Base-by-base conservation (phyloP, 2,113 vertebrate species). In the Gobiocypris rarus region DNA sequence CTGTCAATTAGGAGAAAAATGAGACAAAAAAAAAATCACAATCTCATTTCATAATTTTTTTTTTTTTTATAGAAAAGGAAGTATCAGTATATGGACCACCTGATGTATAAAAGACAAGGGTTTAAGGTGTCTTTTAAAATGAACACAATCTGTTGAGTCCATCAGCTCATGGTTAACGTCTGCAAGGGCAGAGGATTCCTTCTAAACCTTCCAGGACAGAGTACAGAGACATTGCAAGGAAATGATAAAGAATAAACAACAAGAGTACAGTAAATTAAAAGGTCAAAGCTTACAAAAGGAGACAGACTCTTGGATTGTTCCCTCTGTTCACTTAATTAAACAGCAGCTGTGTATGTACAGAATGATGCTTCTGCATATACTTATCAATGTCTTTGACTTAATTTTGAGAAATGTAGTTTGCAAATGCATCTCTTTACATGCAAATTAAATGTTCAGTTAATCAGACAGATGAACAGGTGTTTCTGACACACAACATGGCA, bases 101-200 rank as follows among this genome's bases (percentile, higher is more conserved):
- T 15, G 13, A 31, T 15, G 13, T 28, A 31, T 65, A 31, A 65
- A n/a, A 2, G 14, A 15, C 61, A 65, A 17, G 13, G 13, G 61
- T 65, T 65, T 63, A 28, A 63, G 1, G 26, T 31, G 26, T 63
- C 5, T 63, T 31, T 28, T 63, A 65, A 65, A 65, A 65, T 3
- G 13, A 2, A 7, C 38, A 38, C 38, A 38, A 38, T 38, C 38
- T 38, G 38, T 5, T 31, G 2, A 65, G 61, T 17, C 13, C 61
- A 67, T 69, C 65, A 69, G 19, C 65, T 31, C 65, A 41, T 41
- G 19, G 34, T 11, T 70, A 70, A 70, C 67, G 41, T 70, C 67
- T 69, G 65, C 65, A 69, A 38, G 17, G 1, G 7, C 15, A 34
- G 17, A 34, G 7, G 28, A 67, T 34, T 38, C 38, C 17, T 31